phyloP scores from a whole-genome alignment of 2,113 vertebrate species.

The Nicator chloris region DNA sequence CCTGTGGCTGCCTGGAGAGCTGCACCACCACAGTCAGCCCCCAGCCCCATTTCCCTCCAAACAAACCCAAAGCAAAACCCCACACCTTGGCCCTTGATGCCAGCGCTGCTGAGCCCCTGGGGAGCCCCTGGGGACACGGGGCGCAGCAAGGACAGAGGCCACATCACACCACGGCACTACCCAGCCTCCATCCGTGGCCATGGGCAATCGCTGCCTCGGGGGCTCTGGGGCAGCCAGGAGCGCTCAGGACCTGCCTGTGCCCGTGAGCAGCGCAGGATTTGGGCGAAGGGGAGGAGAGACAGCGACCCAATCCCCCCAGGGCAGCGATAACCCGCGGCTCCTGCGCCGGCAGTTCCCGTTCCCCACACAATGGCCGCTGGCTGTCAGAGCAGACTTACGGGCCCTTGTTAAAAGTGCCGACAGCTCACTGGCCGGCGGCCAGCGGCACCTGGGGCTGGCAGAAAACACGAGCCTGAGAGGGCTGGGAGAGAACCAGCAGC shows the following conservation, averaged over 20 bases:
- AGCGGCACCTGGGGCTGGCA: slow-evolving; percentile 3
- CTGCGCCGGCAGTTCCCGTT: background rate
- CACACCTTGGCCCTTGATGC: accelerated
- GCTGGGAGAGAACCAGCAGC: background rate
- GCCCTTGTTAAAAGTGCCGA: slow-evolving; percentile 32
- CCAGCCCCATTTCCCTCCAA: background rate
- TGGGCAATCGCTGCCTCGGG: accelerated
- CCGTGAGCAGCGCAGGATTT: accelerated
- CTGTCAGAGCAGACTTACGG: slow-evolving; percentile 12
- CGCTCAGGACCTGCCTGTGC: accelerated
- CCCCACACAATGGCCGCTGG: slow-evolving; percentile 19
- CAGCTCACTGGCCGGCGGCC: background rate
- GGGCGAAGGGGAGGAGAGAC: background rate
- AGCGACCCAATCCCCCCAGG: accelerated
- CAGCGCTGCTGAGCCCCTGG: accelerated
- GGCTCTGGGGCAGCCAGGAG: background rate
- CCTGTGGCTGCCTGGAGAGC: background rate
- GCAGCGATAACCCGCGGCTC: background rate
- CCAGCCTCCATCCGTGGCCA: accelerated
- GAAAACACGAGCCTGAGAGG: background rate
- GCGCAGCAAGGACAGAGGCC: background rate
- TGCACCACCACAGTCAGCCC: background rate
- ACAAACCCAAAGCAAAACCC: background rate
- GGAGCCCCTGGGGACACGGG: background rate
- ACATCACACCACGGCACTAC: accelerated